These are phyloP conservation scores for Neoscelio sp. DNA, from an alignment of 2,888 invertebrate genomes.

Conservation along the genomic window DNA sequence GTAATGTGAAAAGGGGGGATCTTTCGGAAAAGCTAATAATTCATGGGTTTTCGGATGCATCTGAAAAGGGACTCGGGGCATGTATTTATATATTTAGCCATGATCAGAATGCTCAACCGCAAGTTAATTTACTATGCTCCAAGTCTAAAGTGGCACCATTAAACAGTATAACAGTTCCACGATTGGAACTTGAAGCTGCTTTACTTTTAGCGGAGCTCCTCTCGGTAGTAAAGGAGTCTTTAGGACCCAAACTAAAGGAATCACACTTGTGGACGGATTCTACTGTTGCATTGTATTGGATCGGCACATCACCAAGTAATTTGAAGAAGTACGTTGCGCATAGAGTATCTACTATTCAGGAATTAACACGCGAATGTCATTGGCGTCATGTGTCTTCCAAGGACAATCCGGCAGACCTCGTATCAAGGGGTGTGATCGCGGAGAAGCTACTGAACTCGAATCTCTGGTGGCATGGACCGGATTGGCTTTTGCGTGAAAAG, in stretches of 20 bases:
- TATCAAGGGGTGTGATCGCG: not conserved
- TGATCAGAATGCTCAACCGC: not conserved
- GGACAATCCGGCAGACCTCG: not conserved
- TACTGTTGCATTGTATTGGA: conserved; percentile 36
- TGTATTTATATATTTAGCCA: conserved; percentile 64
- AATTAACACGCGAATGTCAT: not conserved
- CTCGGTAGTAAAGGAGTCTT: conserved; percentile 12
- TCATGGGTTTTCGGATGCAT: conserved; percentile 70
- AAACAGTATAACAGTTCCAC: conserved; percentile 6
- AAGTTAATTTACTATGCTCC: conserved; percentile 38
- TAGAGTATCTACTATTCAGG: not conserved
- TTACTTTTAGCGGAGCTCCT: conserved; percentile 15
- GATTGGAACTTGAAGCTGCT: conserved; percentile 31
- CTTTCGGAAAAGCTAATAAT: conserved; percentile 12
- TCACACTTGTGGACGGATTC: conserved; percentile 44
- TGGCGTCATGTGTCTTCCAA: conserved; percentile 17
- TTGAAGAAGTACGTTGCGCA: conserved; percentile 14
- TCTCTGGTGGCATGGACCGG: not conserved
- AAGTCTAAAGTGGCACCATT: conserved; percentile 54
- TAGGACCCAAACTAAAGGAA: not conserved
- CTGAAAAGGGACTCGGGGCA: conserved; percentile 68
- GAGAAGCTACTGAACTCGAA: not conserved
- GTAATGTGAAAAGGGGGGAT: not conserved
- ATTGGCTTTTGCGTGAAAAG: not conserved
- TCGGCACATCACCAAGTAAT: conserved; percentile 16